Conservation (phyloP, 2,113 vertebrate species). For the Dendropsophus ebraccatus region DNA sequence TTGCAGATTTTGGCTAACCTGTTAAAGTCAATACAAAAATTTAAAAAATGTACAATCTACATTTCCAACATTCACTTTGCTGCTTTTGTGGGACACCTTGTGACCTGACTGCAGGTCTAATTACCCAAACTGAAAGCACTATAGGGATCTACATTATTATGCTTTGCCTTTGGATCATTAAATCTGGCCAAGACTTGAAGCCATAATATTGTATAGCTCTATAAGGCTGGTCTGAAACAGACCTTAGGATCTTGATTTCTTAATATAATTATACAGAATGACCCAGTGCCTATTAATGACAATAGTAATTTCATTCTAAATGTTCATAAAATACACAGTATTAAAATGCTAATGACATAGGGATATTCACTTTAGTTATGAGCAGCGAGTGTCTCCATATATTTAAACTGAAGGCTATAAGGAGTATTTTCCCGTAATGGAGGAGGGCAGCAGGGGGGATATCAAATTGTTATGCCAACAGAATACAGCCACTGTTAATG, state of each 20-base stretch:
- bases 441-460: background rate
- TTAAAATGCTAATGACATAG: background rate
- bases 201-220: too few species aligned
- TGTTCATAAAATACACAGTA: background rate
- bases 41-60: too few species aligned
- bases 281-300: background rate
- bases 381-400: background rate
- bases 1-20: too few species aligned
- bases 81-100: too few species aligned
- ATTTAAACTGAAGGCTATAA: background rate
- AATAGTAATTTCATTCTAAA: background rate
- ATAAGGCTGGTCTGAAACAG: too few species aligned
- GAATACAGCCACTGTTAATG: background rate
- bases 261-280: background rate
- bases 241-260: background rate
- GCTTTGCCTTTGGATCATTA: too few species aligned
- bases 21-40: too few species aligned
- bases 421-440: background rate
- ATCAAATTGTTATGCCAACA: background rate
- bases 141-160: too few species aligned
- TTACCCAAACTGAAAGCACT: too few species aligned
- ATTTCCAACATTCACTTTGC: too few species aligned
- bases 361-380: background rate
- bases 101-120: too few species aligned
- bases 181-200: too few species aligned